Base-by-base conservation (phyloP, 2,113 vertebrate genomes). In the Corythornis vintsioides region DNA sequence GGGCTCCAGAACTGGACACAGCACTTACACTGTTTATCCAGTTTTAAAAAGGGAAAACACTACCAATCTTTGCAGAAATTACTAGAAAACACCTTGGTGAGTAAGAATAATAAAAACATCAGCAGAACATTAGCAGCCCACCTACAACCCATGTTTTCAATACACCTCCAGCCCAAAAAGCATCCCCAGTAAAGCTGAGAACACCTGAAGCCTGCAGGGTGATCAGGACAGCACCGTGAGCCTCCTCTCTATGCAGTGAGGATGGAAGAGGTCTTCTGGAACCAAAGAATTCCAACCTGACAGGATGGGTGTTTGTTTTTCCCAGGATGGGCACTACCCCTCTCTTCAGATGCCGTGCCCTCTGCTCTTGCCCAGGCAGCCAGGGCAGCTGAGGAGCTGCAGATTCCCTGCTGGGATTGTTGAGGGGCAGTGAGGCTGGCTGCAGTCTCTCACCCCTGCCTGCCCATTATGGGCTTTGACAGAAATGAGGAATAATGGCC, bases 401-500 rank as follows among this genome's bases (percentile, higher is more conserved):
- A 84, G 25, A 78, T 24, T 83, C 76, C 40, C n/a, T 71, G 79
- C 72, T 90, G 74, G n/a, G 86, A 83, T 77, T 77, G 56, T 78
- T 13, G 65, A 83, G 60, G 22, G 75, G 35, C 8, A 88, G 57
- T 1, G 1, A 90, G 73, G 70, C 3, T 74, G 33, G 25, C 90
- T 96, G 96, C 70, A 90, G 73, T 83, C 61, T 81, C 73, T 96
- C 92, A 75, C 42, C 77, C 70, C 65, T 4, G 1, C 83, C 60
- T 6, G 40, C 69, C 61, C 31, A 26, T 94, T 67, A 96, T 3
- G 69, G 45, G 33, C 42, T 94, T 90, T 7, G 86, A 92, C 94
- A 83, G 65, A 93, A 90, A 90, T 83, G 83, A 93, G 88, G 59
- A 88, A 93, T 95, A 35, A 93, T 60, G 65, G 56, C 43, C 1